Base-by-base conservation (phyloP, 92 coral and sea anemone species). In the Chrysogorgia sp. region DNA sequence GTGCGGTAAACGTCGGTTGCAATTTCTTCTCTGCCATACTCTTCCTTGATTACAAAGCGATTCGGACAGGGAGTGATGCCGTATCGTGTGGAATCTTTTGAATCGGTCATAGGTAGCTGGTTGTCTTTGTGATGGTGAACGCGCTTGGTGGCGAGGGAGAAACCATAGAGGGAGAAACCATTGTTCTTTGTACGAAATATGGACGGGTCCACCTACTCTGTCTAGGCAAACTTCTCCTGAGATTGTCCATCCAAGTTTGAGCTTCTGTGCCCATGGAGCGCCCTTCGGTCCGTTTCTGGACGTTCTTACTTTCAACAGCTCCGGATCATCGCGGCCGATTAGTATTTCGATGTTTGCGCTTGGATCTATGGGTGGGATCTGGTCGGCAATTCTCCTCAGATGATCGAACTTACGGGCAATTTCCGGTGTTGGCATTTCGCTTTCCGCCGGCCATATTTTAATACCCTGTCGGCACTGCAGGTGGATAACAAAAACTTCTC, bases 381-480 rank as follows among this genome's bases (percentile, higher is more conserved):
- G 84, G 2, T 70, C 26, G 17, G 81, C 81, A 4, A 85, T 71
- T 40, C 26, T 62, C 28, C 40, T 56, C 26, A 70, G 84, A 32
- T 85, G 88, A 10, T 37, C 26, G 66, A 69, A 79, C 55, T 74
- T 71, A 81, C 68, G 70, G 33, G 78, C 84, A 55, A 85, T 79
- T 28, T 85, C 83, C 1, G 90, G 87, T 10, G 90, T 83, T 1
- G 88, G 90, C 22, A 87, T 83, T 56, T 86, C 90, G 90, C 21
- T 75, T 86, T 37, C 52, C 53, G 58, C 14, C 86, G 92, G 15
- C 92, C 84, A 48, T 74, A 81, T 50, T 56, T 88, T 29, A 66
- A 68, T 75, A 80, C 83, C 34, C 62, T 81, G 22, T 71, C 48
- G 28, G 67, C 81, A 34, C 77, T 76, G 69, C 92, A 88, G 10